phyloP scores from a whole-genome alignment of 2,113 vertebrate species.

The Gasterosteus aculeatus region DNA sequence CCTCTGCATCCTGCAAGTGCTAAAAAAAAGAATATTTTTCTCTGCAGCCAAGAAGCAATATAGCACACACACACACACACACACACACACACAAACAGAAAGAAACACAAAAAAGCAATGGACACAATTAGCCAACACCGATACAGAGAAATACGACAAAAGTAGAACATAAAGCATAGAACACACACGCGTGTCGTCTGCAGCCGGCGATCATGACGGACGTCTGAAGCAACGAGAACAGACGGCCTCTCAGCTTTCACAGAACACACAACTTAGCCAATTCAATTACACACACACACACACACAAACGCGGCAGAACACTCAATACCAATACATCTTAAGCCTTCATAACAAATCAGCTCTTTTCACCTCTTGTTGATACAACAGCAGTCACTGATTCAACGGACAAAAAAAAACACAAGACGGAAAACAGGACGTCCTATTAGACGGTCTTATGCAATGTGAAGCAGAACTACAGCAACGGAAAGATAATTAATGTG shows the following conservation, averaged over 20 bases:
- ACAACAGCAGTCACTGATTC: slow-evolving; percentile 30
- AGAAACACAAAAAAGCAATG: not conserved
- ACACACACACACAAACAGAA: not conserved
- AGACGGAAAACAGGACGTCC: too few species aligned
- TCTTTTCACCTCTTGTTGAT: slow-evolving; percentile 25
- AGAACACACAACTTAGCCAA: slow-evolving; percentile 34
- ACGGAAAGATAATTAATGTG: not conserved
- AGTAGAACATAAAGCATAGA: not conserved
- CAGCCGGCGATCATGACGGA: slow-evolving; percentile 29
- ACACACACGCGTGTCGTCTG: not conserved
- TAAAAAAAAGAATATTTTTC: slow-evolving; percentile 7
- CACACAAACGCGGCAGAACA: not conserved
- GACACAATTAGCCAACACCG: not conserved
- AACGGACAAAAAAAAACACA: too few species aligned
- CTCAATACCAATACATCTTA: slow-evolving; percentile 47
- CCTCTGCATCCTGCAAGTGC: slow-evolving; percentile 1
- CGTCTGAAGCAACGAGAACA: slow-evolving; percentile 32
- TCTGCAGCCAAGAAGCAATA: not conserved
- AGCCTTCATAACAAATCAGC: slow-evolving; percentile 31
- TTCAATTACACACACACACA: slow-evolving; percentile 39
- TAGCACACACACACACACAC: not conserved
- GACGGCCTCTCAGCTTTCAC: slow-evolving; percentile 35
- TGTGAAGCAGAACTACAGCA: not conserved
- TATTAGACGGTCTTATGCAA: not conserved
- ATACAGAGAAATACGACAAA: not conserved